Evolutionary conservation across 2,888 invertebrate species (phyloP).

Genomic region (Dimorphilus gyrociliatus): DNA sequence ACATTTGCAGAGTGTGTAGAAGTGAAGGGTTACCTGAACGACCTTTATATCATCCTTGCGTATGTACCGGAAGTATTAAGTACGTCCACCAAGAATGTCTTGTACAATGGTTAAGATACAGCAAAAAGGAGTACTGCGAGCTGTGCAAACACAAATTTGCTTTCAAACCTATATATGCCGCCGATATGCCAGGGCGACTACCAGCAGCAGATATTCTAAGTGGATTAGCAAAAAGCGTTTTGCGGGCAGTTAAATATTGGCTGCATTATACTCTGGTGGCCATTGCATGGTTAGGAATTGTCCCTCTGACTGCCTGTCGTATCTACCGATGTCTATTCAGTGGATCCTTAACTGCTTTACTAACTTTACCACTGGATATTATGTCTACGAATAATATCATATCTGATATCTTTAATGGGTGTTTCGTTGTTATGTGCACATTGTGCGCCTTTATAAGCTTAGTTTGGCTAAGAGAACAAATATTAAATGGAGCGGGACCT

Average conservation of each 20-base stretch:
- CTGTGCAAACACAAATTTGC: slow-evolving; percentile 91
- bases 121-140: slow-evolving; percentile 95
- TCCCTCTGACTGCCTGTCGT: slow-evolving; percentile 85
- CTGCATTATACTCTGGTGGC: slow-evolving; percentile 90
- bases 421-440: slow-evolving; percentile 89
- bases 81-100: slow-evolving; percentile 95
- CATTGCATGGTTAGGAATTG: slow-evolving; percentile 88
- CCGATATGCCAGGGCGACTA: slow-evolving; percentile 94
- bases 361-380: slow-evolving; percentile 76
- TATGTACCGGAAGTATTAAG: slow-evolving; percentile 96
- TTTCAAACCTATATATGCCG: slow-evolving; percentile 97
- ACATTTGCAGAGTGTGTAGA: slow-evolving; percentile 88
- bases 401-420: slow-evolving; percentile 85
- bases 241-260: slow-evolving; percentile 87
- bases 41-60: slow-evolving; percentile 91
- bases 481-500: slow-evolving; percentile 87
- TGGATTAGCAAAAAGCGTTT: slow-evolving; percentile 71
- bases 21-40: slow-evolving; percentile 80
- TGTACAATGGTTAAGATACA: slow-evolving; percentile 97
- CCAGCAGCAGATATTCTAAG: slow-evolving; percentile 80
- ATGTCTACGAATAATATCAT: slow-evolving; percentile 79
- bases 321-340: slow-evolving; percentile 84
- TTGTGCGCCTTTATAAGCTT: slow-evolving; percentile 86
- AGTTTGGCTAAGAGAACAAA: slow-evolving; percentile 94
- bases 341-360: slow-evolving; percentile 58